A percentile compares a stretch with the other conserved stretches of the same genome.
These are phyloP conservation scores for Stegostoma tigrinum DNA, from an alignment of 2,113 vertebrate species.

Conservation along the genomic window DNA sequence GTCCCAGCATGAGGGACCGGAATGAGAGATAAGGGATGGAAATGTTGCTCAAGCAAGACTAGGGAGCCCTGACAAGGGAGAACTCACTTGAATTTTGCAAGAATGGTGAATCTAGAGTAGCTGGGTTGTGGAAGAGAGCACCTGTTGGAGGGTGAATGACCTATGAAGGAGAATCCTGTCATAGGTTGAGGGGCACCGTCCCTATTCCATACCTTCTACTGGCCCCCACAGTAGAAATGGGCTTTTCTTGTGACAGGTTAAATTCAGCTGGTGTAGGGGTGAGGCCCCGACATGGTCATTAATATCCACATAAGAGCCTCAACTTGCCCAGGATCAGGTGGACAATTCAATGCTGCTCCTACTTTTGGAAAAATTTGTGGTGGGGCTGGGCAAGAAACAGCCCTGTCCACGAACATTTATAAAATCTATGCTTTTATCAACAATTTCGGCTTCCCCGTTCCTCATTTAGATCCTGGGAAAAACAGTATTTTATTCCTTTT, in stretches of 20 bases:
- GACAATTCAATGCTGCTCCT: no score
- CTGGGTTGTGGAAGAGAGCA: no score
- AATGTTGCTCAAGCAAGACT: no score
- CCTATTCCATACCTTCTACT: background rate
- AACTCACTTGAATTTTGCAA: background rate
- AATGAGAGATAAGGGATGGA: no score
- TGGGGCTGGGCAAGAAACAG: no score
- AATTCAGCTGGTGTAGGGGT: background rate
- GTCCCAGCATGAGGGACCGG: no score
- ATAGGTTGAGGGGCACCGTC: background rate
- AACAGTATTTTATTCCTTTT: background rate
- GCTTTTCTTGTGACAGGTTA: background rate
- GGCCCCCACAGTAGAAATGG: background rate
- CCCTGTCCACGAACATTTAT: background rate
- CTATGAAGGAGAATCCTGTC: no score
- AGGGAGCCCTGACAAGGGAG: background rate
- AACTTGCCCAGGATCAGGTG: no score
- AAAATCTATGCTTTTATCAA: background rate
- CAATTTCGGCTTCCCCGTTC: background rate
- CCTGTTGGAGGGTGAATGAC: no score
- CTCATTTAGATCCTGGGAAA: background rate
- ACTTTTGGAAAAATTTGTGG: no score
- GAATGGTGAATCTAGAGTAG: no score
- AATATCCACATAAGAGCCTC: no score
- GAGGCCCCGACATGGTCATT: background rate